A percentile compares a stretch with the other conserved stretches of the same genome.
Evolutionary conservation across 2,113 vertebrate genomes (phyloP).

Genomic region (Centrocercus urophasianus): DNA sequence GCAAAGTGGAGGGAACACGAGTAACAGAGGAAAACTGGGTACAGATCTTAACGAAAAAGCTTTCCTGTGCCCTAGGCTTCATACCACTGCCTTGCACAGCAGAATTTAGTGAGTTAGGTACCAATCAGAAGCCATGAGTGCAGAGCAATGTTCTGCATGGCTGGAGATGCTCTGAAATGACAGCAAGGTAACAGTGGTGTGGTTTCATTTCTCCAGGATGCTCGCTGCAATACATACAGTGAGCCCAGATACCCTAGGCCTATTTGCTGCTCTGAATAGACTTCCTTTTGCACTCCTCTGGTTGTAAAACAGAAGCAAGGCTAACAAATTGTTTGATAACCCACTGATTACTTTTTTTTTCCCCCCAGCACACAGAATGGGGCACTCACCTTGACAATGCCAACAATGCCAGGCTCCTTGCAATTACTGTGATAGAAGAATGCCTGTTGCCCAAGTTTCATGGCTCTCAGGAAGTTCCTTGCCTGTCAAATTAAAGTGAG

Average conservation of each 20-base stretch:
- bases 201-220: neutral
- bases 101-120: neutral
- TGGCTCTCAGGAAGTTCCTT: slow-evolving; percentile 93
- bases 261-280: neutral
- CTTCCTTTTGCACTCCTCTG: neutral
- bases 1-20: neutral
- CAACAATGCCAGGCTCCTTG: slow-evolving; percentile 92
- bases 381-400: slow-evolving; percentile 85
- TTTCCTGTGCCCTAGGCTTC: neutral
- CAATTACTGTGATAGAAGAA: slow-evolving; percentile 99
- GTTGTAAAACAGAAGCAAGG: neutral
- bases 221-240: neutral
- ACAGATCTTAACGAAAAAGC: neutral
- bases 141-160: neutral
- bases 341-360: neutral
- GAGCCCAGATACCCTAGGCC: neutral
- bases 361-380: neutral
- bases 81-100: neutral
- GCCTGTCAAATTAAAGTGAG: slow-evolving; percentile 78
- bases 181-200: neutral
- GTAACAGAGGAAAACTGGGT: neutral
- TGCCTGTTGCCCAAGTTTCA: slow-evolving; percentile 88
- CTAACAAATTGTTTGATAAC: neutral
- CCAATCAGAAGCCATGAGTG: neutral
- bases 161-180: slow-evolving; percentile 11